Percentiles rank a stretch among this genome's conserved stretches.
phyloP scores from a whole-genome alignment of 2,113 vertebrate genomes.

The Rhizomys pruinosus region DNA sequence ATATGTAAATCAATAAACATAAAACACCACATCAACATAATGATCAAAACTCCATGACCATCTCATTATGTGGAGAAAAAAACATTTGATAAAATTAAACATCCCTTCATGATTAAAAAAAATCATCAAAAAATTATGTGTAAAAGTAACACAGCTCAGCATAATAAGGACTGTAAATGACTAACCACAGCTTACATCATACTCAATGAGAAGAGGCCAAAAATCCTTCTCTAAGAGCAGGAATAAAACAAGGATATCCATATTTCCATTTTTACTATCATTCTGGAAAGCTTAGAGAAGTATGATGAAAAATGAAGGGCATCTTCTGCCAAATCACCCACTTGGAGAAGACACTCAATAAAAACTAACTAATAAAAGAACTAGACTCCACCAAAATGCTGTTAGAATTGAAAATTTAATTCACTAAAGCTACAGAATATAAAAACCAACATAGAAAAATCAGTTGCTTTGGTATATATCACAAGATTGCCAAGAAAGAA shows the following conservation, averaged over 20 bases:
- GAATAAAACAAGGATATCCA: neutral
- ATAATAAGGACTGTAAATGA: neutral
- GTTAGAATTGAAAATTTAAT: neutral
- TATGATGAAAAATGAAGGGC: neutral
- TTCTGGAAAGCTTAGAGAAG: neutral
- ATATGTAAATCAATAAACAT: neutral
- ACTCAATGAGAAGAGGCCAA: neutral
- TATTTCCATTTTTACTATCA: neutral
- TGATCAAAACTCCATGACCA: neutral
- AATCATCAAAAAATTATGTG: neutral
- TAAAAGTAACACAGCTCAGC: neutral
- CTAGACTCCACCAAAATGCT: neutral
- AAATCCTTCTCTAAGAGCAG: neutral
- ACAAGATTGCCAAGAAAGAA: neutral
- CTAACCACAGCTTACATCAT: neutral
- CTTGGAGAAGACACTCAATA: neutral
- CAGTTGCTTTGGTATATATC: neutral
- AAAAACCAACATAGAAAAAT: neutral
- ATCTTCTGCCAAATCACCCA: neutral
- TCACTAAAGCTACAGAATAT: neutral
- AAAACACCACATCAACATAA: neutral
- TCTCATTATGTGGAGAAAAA: neutral
- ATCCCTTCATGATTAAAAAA: neutral
- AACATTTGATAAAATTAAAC: neutral
- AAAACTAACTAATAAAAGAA: neutral